A percentile compares a stretch with the other conserved stretches of the same genome.
phyloP scores from a whole-genome alignment of 2,113 vertebrate genomes.

The Boleophthalmus pectinirostris region DNA sequence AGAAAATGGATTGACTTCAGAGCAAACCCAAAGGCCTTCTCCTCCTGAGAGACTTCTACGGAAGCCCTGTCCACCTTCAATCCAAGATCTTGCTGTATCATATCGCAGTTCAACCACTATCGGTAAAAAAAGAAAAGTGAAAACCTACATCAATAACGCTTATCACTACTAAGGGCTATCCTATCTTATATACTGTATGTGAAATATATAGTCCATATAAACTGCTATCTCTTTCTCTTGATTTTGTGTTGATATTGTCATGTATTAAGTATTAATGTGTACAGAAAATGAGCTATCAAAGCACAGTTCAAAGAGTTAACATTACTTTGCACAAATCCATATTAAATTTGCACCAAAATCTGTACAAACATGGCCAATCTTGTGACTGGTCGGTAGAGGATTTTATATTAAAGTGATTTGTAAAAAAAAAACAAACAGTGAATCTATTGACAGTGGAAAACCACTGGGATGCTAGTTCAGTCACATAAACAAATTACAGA shows the following conservation, averaged over 20 bases:
- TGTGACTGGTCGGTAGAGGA: conserved; percentile 48
- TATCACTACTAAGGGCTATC: conserved; percentile 84
- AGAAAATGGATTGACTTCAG: conserved; percentile 59
- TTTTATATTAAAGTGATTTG: conserved; percentile 22
- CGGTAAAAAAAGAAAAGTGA: conserved; percentile 35
- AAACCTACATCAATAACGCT: conserved; percentile 77
- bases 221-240: conserved; percentile 76
- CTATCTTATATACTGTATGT: conserved; percentile 77
- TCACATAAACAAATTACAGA: conserved; percentile 40
- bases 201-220: conserved; percentile 79
- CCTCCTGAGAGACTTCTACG: conserved; percentile 53
- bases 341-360: conserved; percentile 73
- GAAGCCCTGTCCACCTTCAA: conserved; percentile 59
- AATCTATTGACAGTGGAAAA: conserved; percentile 22
- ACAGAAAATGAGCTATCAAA: conserved; percentile 69
- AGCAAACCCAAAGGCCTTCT: conserved; percentile 37
- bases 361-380: conserved; percentile 41
- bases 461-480: conserved; percentile 39
- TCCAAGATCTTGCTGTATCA: conserved; percentile 72
- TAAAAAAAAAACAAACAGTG: conserved; percentile 11
- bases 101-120: conserved; percentile 70
- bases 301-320: conserved; percentile 70
- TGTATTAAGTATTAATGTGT: conserved; percentile 75
- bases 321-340: conserved; percentile 73
- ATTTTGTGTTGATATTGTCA: conserved; percentile 80